Percentiles rank a stretch among this genome's conserved stretches.
These are phyloP conservation scores for Lota lota DNA, from an alignment of 2,113 vertebrate species.

Conservation along the genomic window DNA sequence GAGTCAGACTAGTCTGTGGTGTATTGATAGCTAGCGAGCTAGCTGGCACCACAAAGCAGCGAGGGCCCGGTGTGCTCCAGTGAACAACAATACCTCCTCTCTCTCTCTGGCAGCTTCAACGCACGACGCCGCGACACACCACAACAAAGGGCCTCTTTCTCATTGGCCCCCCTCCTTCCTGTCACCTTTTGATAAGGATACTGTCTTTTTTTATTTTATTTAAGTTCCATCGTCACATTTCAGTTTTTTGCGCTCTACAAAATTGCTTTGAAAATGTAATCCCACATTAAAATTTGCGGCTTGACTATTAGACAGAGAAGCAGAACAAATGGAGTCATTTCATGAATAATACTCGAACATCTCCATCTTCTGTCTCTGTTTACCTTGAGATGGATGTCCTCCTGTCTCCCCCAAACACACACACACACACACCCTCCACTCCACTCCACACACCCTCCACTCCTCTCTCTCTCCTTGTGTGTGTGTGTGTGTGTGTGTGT, in stretches of 20 bases:
- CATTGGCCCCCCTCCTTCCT: constrained; percentile 43
- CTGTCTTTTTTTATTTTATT: constrained; percentile 38
- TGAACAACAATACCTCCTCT: constrained; percentile 74
- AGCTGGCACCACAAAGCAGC: constrained; percentile 71
- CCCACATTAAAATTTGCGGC: too few species aligned
- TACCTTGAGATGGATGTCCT: too few species aligned
- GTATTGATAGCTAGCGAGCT: constrained; percentile 77
- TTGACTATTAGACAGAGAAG: too few species aligned
- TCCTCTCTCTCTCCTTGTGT: too few species aligned
- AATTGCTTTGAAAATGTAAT: too few species aligned
- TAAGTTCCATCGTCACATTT: constrained; percentile 4
- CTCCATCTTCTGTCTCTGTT: too few species aligned
- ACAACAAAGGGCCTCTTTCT: constrained; percentile 58
- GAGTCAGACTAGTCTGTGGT: constrained; percentile 73
- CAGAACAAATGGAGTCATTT: constrained; percentile 1
- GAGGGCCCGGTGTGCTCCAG: constrained; percentile 68
- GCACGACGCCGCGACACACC: constrained; percentile 66
- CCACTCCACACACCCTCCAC: too few species aligned
- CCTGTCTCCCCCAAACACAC: neutral
- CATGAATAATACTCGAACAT: neutral
- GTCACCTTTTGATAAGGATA: constrained; percentile 62
- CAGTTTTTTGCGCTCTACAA: neutral
- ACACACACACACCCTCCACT: too few species aligned
- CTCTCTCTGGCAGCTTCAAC: constrained; percentile 64
- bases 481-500: too few species aligned